phyloP scores from a whole-genome alignment of 2,888 invertebrate genomes.

The Mactromeris polynyma region DNA sequence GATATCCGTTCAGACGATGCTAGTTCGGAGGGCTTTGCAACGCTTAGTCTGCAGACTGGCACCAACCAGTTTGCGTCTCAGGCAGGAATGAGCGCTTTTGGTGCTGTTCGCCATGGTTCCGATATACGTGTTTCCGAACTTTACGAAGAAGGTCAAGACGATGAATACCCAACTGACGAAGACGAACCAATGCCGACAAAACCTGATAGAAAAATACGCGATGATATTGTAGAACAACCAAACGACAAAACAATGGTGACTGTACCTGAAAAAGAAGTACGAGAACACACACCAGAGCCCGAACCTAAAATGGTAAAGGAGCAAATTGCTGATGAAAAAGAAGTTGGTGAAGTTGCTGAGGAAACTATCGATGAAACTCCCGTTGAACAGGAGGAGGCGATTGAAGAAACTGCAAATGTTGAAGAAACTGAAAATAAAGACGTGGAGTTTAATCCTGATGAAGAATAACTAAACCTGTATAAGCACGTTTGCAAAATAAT shows the following conservation, averaged over 20 bases:
- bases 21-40: slow-evolving; percentile 47
- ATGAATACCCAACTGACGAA: slow-evolving; percentile 69
- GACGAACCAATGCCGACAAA: slow-evolving; percentile 50
- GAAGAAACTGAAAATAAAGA: slow-evolving; percentile 3
- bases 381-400: not conserved
- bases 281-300: slow-evolving; percentile 6
- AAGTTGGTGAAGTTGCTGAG: slow-evolving; percentile 17
- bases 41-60: slow-evolving; percentile 49
- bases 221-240: slow-evolving; percentile 25
- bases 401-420: slow-evolving; percentile 10
- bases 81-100: slow-evolving; percentile 73
- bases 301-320: slow-evolving; percentile 18
- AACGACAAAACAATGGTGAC: not conserved
- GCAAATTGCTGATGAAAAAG: slow-evolving; percentile 30
- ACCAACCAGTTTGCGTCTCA: slow-evolving; percentile 65
- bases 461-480: not conserved
- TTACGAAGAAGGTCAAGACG: slow-evolving; percentile 65
- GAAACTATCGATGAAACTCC: slow-evolving; percentile 29
- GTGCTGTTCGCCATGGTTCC: slow-evolving; percentile 68
- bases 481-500: not conserved
- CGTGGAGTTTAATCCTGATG: not conserved
- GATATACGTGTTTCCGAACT: slow-evolving; percentile 61
- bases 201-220: slow-evolving; percentile 56
- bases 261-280: not conserved
- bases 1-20: slow-evolving; percentile 59